Conservation (phyloP, 2,113 vertebrate genomes). For the Probosciger aterrimus region DNA sequence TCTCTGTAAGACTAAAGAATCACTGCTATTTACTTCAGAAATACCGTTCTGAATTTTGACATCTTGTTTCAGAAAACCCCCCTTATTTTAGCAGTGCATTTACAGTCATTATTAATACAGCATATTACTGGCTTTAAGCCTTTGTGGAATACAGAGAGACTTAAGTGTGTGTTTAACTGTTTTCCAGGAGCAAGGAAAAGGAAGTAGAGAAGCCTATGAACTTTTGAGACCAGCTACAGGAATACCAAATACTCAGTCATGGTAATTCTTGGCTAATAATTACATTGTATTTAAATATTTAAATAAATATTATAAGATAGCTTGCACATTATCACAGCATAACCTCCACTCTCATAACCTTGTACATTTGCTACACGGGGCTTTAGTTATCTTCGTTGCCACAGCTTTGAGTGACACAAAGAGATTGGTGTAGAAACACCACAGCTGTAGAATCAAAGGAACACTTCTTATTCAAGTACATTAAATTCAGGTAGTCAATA, state of each 20-base stretch:
- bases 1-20: not conserved
- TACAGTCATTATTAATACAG: not conserved
- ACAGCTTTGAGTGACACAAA: not conserved
- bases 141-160: not conserved
- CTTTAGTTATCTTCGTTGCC: not conserved
- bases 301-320: not conserved
- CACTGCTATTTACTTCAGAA: not conserved
- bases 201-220: not conserved
- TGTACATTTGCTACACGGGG: not conserved
- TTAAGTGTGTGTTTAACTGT: not conserved
- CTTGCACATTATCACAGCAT: not conserved
- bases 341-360: not conserved
- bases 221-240: not conserved
- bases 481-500: not conserved
- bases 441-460: not conserved
- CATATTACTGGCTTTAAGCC: not conserved
- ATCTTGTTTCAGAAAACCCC: not conserved
- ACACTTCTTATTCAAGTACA: not conserved
- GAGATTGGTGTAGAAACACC: not conserved
- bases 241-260: not conserved
- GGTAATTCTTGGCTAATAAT: not conserved
- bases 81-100: not conserved
- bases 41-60: not conserved
- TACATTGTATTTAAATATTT: not conserved
- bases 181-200: not conserved